phyloP scores from a whole-genome alignment of 2,888 invertebrate species.

The Synanthedon myopaeformis region DNA sequence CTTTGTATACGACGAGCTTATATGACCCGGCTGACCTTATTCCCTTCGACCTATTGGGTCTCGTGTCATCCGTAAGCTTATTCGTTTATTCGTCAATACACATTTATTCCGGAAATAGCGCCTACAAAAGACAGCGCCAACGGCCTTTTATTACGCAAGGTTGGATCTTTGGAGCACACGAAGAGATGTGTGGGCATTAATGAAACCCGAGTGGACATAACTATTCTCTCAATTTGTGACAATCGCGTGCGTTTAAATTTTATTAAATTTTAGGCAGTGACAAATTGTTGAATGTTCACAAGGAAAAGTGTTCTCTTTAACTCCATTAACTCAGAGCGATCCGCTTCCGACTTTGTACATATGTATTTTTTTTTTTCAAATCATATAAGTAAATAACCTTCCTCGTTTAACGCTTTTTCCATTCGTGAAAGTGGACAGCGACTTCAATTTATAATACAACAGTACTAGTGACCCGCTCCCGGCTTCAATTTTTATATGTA shows the following conservation, averaged over 20 bases:
- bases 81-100: constrained; percentile 10
- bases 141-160: constrained; percentile 16
- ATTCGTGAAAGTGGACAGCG: no score
- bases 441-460: no score
- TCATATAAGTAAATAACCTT: no score
- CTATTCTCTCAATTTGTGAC: background rate
- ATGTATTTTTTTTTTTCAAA: no score
- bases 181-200: constrained; percentile 21
- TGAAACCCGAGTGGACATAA: constrained; percentile 1
- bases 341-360: no score
- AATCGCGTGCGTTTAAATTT: background rate
- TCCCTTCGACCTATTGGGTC: constrained; percentile 2
- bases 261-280: constrained; percentile 5
- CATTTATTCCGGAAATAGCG: constrained; percentile 7
- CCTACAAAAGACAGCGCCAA: constrained; percentile 15
- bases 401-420: no score
- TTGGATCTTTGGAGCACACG: constrained; percentile 14
- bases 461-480: no score
- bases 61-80: background rate
- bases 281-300: constrained; percentile 4
- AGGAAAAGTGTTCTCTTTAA: background rate
- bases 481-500: no score
- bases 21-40: constrained; percentile 14
- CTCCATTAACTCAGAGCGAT: background rate
- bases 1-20: constrained; percentile 7